phyloP scores from a whole-genome alignment of 2,113 vertebrate genomes.

The Hystrix brachyura region DNA sequence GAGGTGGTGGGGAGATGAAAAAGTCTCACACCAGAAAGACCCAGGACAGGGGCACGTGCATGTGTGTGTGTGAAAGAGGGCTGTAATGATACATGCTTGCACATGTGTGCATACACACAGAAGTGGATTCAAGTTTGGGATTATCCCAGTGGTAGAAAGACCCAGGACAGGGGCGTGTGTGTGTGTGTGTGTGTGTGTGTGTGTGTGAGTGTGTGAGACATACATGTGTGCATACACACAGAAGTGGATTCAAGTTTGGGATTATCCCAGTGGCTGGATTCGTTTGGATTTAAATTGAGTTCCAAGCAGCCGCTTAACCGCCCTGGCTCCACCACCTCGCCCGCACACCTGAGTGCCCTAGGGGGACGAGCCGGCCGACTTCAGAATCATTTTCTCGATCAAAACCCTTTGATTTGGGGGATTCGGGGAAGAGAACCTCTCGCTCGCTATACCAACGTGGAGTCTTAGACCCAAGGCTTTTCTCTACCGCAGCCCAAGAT shows the following conservation, averaged over 20 bases:
- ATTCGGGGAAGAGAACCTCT: background rate
- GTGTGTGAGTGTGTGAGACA: no score
- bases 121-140: background rate
- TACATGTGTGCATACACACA: accelerated
- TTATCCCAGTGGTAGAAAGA: no score
- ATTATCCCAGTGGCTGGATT: background rate
- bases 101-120: accelerated
- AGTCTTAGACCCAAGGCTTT: background rate
- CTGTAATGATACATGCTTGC: no score
- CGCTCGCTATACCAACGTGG: accelerated
- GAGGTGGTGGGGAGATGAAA: background rate
- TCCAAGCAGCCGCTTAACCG: no score
- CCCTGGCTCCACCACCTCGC: accelerated
- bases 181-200: no score
- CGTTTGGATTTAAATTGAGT: background rate
- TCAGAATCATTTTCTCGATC: background rate
- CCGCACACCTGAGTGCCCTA: accelerated
- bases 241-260: background rate
- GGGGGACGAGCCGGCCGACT: background rate
- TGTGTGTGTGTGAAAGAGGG: background rate
- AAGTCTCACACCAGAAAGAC: background rate
- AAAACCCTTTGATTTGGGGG: background rate
- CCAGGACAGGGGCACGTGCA: background rate
- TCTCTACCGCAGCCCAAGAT: accelerated
- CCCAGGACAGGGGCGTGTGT: no score